These are phyloP conservation scores for Nesogale talazaci DNA, from an alignment of 2,113 vertebrate species.

Conservation along the genomic window DNA sequence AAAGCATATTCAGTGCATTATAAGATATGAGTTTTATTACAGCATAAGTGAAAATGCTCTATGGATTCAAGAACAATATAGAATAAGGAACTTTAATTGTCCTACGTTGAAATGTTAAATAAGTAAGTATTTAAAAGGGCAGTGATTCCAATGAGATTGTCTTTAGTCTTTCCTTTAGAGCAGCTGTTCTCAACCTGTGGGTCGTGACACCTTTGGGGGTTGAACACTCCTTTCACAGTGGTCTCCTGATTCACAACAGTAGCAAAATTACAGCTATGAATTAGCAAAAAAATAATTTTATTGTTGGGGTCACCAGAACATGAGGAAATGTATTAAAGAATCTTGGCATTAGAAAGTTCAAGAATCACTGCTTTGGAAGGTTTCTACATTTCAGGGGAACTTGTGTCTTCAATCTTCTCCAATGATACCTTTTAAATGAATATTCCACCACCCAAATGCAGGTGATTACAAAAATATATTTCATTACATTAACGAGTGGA, in stretches of 20 bases:
- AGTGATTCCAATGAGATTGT: conserved; percentile 1
- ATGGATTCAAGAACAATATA: not conserved
- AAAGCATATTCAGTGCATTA: too few species aligned
- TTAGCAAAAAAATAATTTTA: too few species aligned
- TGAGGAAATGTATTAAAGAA: too few species aligned
- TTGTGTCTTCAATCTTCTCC: not conserved
- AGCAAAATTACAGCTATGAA: too few species aligned
- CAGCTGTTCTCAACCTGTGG: too few species aligned
- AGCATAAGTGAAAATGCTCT: conserved; percentile 17
- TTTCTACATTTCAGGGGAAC: not conserved
- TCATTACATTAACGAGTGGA: not conserved
- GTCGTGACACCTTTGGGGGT: too few species aligned
- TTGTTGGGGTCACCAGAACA: too few species aligned
- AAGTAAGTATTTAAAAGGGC: not conserved
- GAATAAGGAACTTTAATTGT: not conserved
- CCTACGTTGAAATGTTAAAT: conserved; percentile 27
- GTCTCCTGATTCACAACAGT: too few species aligned
- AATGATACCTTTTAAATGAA: conserved; percentile 1
- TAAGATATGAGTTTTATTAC: not conserved
- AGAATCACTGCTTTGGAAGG: not conserved
- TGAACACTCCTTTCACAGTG: too few species aligned
- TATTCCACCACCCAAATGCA: not conserved
- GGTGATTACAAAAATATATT: not conserved
- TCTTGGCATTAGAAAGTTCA: too few species aligned
- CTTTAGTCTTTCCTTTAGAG: not conserved